Percentiles rank a stretch among this genome's conserved stretches.
phyloP scores from a whole-genome alignment of 2,797 vertebrate genomes.

The Coilia nasus region DNA sequence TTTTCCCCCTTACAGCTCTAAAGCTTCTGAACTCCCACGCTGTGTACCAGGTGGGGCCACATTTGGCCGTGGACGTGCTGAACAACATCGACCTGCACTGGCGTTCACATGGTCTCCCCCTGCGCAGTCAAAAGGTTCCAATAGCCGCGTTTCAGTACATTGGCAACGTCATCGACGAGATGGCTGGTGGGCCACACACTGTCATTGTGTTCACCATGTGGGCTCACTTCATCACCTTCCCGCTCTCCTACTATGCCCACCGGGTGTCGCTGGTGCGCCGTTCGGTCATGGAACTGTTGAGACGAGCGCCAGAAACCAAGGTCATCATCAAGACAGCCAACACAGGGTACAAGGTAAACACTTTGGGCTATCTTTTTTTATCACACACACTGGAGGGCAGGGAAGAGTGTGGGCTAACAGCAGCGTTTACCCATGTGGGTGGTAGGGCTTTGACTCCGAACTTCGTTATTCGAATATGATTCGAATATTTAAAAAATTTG shows the following conservation, averaged over 20 bases:
- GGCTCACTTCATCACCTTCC: conserved; percentile 48
- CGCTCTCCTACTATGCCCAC: conserved; percentile 36
- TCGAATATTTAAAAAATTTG: too few species aligned
- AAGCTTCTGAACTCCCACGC: neutral
- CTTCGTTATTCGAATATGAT: too few species aligned
- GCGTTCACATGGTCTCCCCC: neutral
- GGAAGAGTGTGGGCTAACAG: neutral
- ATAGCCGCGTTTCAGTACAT: neutral
- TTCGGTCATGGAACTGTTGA: conserved; percentile 36
- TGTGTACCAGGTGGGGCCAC: neutral
- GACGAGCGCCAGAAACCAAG: conserved; percentile 35
- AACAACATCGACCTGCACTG: neutral
- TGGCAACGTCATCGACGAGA: conserved; percentile 31
- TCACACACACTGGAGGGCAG: neutral
- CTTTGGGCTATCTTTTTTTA: neutral
- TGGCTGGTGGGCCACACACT: conserved; percentile 28
- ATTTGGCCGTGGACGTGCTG: neutral
- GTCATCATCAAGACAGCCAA: conserved; percentile 59
- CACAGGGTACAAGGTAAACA: conserved; percentile 32
- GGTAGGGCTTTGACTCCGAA: too few species aligned
- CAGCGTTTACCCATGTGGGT: neutral
- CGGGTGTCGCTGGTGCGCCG: conserved; percentile 37
- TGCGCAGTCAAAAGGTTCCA: neutral
- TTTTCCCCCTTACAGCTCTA: neutral
- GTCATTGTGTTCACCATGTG: conserved; percentile 45